Percentiles rank a stretch among this genome's conserved stretches.
phyloP scores from a whole-genome alignment of 2,797 vertebrate species.

The Calcarius lapponicus region DNA sequence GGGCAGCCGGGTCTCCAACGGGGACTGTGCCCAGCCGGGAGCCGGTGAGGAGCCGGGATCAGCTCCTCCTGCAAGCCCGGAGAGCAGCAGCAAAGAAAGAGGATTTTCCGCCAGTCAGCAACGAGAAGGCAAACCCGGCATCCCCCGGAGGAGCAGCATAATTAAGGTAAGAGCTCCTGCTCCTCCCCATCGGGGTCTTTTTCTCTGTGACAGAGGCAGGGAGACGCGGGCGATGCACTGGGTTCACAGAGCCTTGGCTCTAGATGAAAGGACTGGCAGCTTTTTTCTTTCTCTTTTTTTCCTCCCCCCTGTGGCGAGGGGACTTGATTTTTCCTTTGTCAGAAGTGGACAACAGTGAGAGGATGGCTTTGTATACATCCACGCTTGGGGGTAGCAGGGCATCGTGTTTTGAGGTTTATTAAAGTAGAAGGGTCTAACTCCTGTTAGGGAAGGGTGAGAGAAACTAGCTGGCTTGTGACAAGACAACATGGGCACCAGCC shows the following conservation, averaged over 20 bases:
- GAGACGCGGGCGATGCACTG: not conserved
- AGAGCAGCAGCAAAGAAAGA: conserved; percentile 57
- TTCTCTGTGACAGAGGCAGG: not conserved
- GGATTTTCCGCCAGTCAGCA: conserved; percentile 56
- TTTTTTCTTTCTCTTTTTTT: not conserved
- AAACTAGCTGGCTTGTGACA: conserved; percentile 1
- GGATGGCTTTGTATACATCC: not conserved
- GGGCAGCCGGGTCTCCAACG: conserved; percentile 86
- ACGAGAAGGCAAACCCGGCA: conserved; percentile 83
- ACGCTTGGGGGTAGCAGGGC: rapidly evolving
- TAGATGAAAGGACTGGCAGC: not conserved
- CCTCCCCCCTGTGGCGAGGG: not conserved
- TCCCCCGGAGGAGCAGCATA: conserved; percentile 95
- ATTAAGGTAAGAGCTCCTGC: conserved; percentile 86
- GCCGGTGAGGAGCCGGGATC: conserved; percentile 72
- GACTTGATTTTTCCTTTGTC: conserved; percentile 19
- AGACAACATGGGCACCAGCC: conserved; percentile 30
- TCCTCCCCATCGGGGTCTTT: not conserved
- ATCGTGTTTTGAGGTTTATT: not conserved
- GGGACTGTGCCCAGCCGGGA: conserved; percentile 84
- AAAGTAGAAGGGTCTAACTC: not conserved
- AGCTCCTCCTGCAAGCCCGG: conserved; percentile 78
- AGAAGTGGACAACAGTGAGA: not conserved
- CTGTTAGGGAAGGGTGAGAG: not conserved
- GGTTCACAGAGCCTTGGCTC: not conserved